Conservation (phyloP, 2,797 vertebrate genomes). For the Chaetophractus vellerosus region DNA sequence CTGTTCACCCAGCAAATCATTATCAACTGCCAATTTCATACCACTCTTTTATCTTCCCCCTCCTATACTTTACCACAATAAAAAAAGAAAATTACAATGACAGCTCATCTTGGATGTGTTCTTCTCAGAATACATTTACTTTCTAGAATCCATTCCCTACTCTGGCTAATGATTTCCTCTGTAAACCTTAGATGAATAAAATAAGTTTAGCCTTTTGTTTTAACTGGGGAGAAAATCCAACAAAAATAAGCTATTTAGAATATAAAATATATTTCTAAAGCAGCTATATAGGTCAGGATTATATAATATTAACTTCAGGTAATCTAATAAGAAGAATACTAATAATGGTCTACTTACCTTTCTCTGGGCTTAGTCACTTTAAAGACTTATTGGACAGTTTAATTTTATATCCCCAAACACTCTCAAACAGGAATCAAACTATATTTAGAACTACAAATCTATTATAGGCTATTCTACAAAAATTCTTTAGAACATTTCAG, state of each 20-base stretch:
- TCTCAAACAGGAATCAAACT: background rate
- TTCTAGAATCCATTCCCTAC: background rate
- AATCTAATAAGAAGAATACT: background rate
- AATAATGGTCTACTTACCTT: background rate
- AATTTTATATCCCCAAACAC: background rate
- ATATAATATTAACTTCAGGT: background rate
- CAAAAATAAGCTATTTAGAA: background rate
- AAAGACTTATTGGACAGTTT: background rate
- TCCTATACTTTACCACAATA: background rate
- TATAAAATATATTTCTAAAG: conserved; percentile 38
- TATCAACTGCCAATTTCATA: background rate
- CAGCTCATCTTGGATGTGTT: background rate
- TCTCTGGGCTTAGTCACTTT: background rate
- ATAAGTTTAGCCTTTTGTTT: background rate
- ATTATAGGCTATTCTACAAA: background rate
- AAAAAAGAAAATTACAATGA: background rate
- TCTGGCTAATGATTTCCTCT: background rate
- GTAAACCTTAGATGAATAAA: background rate
- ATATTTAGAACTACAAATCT: background rate
- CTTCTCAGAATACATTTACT: background rate
- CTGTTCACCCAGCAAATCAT: background rate
- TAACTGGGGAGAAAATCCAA: background rate
- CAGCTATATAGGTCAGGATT: background rate
- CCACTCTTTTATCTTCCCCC: background rate
- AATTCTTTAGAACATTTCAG: background rate